Evolutionary conservation across 2,797 vertebrate species (phyloP).

Genomic region (Crenuchus spilurus): DNA sequence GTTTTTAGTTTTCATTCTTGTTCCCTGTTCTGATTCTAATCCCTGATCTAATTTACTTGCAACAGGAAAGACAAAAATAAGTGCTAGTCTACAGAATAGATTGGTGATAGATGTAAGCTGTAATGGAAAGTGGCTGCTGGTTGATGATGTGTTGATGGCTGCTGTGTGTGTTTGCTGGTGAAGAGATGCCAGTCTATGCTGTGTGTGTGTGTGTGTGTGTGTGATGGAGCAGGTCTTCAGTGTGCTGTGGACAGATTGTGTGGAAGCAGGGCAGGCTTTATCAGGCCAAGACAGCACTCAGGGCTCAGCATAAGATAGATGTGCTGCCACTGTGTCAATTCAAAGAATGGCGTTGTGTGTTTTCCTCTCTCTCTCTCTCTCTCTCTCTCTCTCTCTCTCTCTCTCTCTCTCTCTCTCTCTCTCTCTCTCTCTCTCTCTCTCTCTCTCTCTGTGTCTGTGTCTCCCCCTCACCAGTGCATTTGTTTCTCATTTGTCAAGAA

Average conservation of each 20-base stretch:
- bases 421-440: conserved; percentile 1
- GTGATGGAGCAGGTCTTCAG: background rate
- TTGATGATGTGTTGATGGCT: conserved; percentile 8
- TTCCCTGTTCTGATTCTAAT: background rate
- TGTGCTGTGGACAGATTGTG: conserved; percentile 17
- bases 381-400: background rate
- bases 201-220: background rate
- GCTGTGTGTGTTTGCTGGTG: background rate
- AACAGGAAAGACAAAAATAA: background rate
- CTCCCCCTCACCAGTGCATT: no score
- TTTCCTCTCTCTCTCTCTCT: background rate
- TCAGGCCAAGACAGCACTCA: conserved; percentile 17
- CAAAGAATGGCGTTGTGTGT: background rate
- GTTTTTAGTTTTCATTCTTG: background rate
- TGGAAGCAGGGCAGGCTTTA: conserved; percentile 8
- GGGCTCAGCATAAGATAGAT: conserved; percentile 18
- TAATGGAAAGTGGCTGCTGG: background rate
- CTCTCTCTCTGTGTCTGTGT: background rate
- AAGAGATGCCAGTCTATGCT: background rate
- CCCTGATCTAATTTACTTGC: background rate
- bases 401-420: background rate
- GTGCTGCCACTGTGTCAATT: conserved; percentile 7
- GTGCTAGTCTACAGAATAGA: background rate
- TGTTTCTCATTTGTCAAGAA: background rate
- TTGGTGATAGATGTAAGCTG: background rate